These are phyloP conservation scores for Aegithalos caudatus DNA, from an alignment of 2,113 vertebrate species.

Conservation along the genomic window DNA sequence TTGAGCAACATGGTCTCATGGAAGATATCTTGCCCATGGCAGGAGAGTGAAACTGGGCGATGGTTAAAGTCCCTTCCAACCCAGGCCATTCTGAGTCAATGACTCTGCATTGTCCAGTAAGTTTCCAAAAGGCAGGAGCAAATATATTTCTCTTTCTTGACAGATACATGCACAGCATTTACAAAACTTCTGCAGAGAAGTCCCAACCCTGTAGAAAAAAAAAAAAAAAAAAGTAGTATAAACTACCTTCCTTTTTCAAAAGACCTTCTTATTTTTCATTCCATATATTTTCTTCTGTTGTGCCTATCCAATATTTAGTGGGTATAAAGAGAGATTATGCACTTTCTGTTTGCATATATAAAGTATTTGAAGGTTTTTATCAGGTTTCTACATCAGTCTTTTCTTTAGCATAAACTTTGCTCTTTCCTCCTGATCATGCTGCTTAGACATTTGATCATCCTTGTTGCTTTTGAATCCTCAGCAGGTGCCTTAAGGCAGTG, in stretches of 20 bases:
- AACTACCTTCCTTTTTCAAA: background rate
- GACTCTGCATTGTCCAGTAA: background rate
- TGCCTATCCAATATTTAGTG: background rate
- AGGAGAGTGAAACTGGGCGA: background rate
- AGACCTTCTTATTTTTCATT: background rate
- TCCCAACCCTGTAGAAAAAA: background rate
- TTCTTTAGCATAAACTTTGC: conserved; percentile 20
- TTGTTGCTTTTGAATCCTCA: conserved; percentile 42
- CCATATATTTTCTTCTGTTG: background rate
- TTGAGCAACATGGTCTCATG: too few relatives aligned
- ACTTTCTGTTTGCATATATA: background rate
- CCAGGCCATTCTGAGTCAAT: too few relatives aligned
- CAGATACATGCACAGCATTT: rapidly evolving
- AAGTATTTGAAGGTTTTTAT: conserved; percentile 17
- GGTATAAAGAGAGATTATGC: background rate
- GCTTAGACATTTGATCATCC: conserved; percentile 45
- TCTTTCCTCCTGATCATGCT: conserved; percentile 6
- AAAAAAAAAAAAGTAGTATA: background rate
- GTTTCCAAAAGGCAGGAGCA: background rate
- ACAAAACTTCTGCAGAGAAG: background rate
- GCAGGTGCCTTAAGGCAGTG: conserved; percentile 41
- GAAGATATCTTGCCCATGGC: background rate
- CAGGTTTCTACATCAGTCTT: background rate
- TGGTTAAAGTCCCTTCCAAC: background rate
- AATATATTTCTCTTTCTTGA: background rate